phyloP scores from a whole-genome alignment of 2,113 vertebrate genomes.

The Serilophus lunatus region DNA sequence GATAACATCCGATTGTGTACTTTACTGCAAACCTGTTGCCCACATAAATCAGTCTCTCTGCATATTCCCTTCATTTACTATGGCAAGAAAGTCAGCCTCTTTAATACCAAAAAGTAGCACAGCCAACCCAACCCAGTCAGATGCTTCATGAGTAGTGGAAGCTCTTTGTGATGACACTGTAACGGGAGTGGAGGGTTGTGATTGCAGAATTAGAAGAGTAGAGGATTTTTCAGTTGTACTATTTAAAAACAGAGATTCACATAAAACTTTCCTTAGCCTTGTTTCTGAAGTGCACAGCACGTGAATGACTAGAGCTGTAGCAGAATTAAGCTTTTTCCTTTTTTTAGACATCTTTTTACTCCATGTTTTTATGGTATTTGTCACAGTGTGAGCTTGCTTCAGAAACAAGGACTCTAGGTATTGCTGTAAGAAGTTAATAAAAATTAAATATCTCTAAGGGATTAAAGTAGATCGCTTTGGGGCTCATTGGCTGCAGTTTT shows the following conservation, averaged over 20 bases:
- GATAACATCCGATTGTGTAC: rapidly evolving
- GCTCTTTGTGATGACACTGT: not conserved
- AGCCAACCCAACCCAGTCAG: not conserved
- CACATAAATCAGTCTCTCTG: not conserved
- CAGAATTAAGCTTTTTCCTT: not conserved
- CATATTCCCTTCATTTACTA: not conserved
- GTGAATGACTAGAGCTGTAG: not conserved
- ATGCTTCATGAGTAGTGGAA: not conserved
- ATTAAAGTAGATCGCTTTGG: not conserved
- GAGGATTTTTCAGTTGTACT: not conserved
- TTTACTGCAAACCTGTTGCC: not conserved
- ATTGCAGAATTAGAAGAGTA: not conserved
- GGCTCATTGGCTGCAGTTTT: not conserved
- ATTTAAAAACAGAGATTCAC: not conserved
- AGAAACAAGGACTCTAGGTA: not conserved
- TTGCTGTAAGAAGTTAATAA: conserved; percentile 6
- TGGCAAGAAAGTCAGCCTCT: not conserved
- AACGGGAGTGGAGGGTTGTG: not conserved
- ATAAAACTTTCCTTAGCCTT: not conserved
- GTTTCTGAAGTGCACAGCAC: not conserved
- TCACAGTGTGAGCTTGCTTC: not conserved
- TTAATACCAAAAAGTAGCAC: not conserved
- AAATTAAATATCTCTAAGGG: not conserved
- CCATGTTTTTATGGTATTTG: not conserved
- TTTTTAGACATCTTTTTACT: not conserved